Base-by-base conservation (phyloP, 2,113 vertebrate species). In the Pangasianodon gigas region DNA sequence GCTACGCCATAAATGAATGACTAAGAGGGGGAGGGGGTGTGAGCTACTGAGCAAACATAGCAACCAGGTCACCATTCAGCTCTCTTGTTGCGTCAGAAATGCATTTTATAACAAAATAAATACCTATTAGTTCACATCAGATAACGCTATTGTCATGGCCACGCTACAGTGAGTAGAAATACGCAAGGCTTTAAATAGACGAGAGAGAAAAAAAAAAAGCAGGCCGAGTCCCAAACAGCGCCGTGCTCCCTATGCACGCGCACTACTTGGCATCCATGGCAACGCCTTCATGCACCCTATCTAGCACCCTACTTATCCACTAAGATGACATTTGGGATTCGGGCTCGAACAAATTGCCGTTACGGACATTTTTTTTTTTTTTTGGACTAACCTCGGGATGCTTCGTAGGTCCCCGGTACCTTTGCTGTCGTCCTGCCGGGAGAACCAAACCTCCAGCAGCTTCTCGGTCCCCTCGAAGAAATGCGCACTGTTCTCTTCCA, bases 401-500 rank as follows among this genome's bases (percentile, higher is more conserved):
- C 97, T 97, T 93, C 98, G 97, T 92, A 99, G 97, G 94, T 99
- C 98, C 94, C 98, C 97, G 93, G 97, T 97, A 92, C 98, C 98
- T 95, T 98, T 98, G 95, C 95, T 96, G 91, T 98, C 96, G 93
- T 98, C 98, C 95, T 98, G 97, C 91, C 97, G 96, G 93, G 97
- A 97, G 96, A 99, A 99, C 98, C 98, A 99, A 95, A 99, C 97
- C 96, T 99, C 98, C 97, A 99, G 92, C 93, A 99, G 97, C 96
- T 99, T 99, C 95, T 99, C 98, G 69, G 98, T 99, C 90, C 98
- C 98, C 96, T 99, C 98, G 96, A 99, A 99, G 97, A 99, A 99
- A 97, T 99, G 98, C 97, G 98, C 98, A 98, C 97, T 95, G 95
- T 96, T 98, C 96, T 99, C 98, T 96, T 98, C 97, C 97, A 97